These are phyloP conservation scores for Netelia melanura DNA, from an alignment of 2,888 invertebrate species.

Conservation along the genomic window DNA sequence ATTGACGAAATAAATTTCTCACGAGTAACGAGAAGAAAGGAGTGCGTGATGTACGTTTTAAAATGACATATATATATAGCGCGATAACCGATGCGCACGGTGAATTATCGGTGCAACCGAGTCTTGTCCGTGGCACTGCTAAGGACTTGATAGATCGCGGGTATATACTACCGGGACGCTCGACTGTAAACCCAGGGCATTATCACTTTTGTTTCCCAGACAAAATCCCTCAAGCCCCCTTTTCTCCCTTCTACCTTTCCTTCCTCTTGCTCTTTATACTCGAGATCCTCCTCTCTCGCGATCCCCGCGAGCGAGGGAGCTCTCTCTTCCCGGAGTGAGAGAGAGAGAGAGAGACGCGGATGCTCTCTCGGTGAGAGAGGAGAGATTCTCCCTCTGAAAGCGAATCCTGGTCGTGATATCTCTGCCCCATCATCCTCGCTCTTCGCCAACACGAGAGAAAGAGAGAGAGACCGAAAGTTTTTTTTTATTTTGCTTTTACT, in stretches of 20 bases:
- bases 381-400: constrained; percentile 68
- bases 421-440: constrained; percentile 67
- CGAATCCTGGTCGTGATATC: constrained; percentile 72
- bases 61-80: constrained; percentile 26
- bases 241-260: constrained; percentile 1
- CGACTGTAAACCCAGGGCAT: constrained; percentile 57
- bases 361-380: constrained; percentile 37
- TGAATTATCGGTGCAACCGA: neutral
- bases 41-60: neutral
- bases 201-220: constrained; percentile 65
- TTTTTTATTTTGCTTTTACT: constrained; percentile 15
- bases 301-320: constrained; percentile 42
- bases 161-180: constrained; percentile 3
- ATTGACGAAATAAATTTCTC: neutral
- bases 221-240: constrained; percentile 30
- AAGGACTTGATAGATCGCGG: constrained; percentile 54
- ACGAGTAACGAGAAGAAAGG: neutral
- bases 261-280: constrained; percentile 41
- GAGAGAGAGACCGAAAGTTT: constrained; percentile 33
- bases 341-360: constrained; percentile 21
- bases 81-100: neutral
- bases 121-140: constrained; percentile 10
- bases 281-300: constrained; percentile 48
- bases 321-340: constrained; percentile 25
- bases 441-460: constrained; percentile 34